Evolutionary conservation across 2,888 invertebrate genomes (phyloP), one percentile per base, ranked within the genome.

Genomic region (Drosophila setosimentum): DNA sequence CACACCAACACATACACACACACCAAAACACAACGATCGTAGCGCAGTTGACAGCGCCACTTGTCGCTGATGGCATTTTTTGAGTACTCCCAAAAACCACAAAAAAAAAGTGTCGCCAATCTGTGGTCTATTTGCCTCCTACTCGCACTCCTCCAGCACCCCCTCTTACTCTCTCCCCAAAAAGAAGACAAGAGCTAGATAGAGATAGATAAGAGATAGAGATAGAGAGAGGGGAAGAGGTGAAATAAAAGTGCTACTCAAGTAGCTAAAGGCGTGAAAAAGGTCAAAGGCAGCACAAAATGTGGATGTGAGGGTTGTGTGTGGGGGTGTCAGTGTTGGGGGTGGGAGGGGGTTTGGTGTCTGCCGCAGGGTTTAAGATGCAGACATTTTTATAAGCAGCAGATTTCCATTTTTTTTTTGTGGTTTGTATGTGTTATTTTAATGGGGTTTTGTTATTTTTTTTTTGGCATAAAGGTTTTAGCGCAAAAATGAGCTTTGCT

Each of bases 181-280:
- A 35, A 40, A n/a, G 13, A 55, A 24, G 45, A 40, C 55, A 40
- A 21, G 45, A n/a, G n/a, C 18, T 21, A 21, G 29, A 58, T 32
- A 24, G 57, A 48, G 48, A 68, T 24, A 66, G 30, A 27, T 57
- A 53, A 59, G 30, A 42, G n/a, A 49, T 16, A 35, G 35, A 33
- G 4, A 33, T 33, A 33, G 33, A 33, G 5, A 33, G 13, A 13
- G 13, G 54, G 21, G 55, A 54, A 33, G 60, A 33, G 61, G 45
- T 50, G 67, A 63, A 77, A 83, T 71, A 76, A 79, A 84, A 75
- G 75, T 82, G 87, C 82, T 84, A 76, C 85, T 84, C 87, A 82
- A 84, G 76, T 80, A 75, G 70, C 86, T 74, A 77, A 84, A 84
- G 89, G 89, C 87, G 87, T 89, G 89, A 86, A 89, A 86, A 86